Evolutionary conservation across 2,113 vertebrate genomes (phyloP), one percentile per base, ranked within the genome.

Genomic region (Percopsis transmontana): DNA sequence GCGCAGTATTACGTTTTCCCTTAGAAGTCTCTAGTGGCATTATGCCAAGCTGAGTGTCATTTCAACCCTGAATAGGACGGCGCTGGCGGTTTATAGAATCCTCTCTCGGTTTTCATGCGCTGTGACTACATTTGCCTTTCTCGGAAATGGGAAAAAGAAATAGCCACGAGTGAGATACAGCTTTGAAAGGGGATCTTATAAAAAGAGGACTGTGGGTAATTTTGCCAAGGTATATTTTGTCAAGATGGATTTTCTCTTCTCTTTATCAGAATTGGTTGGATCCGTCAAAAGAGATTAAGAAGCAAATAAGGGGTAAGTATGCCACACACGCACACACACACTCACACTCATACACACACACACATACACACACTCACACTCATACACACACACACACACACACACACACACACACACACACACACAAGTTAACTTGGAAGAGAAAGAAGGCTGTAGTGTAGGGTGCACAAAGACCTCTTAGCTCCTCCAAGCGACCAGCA

Each of bases 221-320:
- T 73, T 70, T 72, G 53, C 64, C 20, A 23, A 63, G 60, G 77
- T 72, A 45, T 38, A 24, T 62, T 66, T 69, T 75, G 57, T 84
- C 27, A 74, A 72, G 73, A 44, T 59, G 39, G 62, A 58, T 62
- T 80, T 65, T 83, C 14, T 78, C 50, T 80, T 68, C 48, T 68
- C 64, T 61, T 73, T 84, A 70, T 81, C 78, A 94, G 93, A 91
- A 98, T 74, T 99, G 97, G 97, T 88, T 99, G 88, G 97, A 99
- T 86, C 97, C 97, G 13, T 99, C 97, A 77, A 99, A 99, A 89
- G 97, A 99, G 90, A 97, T 99, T 87, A 99, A 99, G 91, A 99
- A 99, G 86, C 97, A 99, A 91, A 97, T 97, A 77, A 93, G 96
- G 74, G 94, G 97, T 99, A 88, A 97, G 95, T 94, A 58, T 56